Percentiles rank a stretch among this genome's conserved stretches.
Conservation (phyloP, 2,113 vertebrate species). For the Furnarius figulus region DNA sequence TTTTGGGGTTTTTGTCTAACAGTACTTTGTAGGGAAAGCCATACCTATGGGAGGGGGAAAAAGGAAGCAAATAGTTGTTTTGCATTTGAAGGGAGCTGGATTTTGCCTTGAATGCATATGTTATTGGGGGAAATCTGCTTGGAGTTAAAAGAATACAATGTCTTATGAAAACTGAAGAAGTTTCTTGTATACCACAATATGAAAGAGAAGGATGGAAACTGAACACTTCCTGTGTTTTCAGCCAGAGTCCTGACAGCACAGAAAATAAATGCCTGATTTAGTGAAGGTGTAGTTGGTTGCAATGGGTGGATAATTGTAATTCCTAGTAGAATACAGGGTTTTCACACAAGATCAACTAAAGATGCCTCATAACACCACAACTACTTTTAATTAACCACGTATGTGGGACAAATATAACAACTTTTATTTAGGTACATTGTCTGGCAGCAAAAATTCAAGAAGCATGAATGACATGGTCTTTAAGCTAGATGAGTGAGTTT, state of each 20-base stretch:
- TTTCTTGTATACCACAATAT: not conserved
- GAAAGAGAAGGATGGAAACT: not conserved
- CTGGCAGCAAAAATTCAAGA: not conserved
- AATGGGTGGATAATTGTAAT: slow-evolving; percentile 8
- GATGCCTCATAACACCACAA: not conserved
- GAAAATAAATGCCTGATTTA: slow-evolving; percentile 38
- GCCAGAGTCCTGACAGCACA: not conserved
- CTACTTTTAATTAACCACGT: slow-evolving; percentile 37
- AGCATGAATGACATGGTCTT: not conserved
- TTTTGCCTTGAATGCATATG: not conserved
- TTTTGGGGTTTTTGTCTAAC: not conserved
- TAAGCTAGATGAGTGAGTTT: not conserved
- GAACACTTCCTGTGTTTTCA: slow-evolving; percentile 9
- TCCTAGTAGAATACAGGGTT: slow-evolving; percentile 2
- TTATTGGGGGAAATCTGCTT: not conserved
- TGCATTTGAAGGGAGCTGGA: not conserved
- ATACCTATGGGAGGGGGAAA: not conserved
- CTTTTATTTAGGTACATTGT: not conserved
- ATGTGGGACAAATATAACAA: not conserved
- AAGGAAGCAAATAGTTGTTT: not conserved
- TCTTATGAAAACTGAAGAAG: not conserved
- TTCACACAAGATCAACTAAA: slow-evolving; percentile 14
- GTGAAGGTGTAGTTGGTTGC: not conserved
- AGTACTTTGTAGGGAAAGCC: not conserved
- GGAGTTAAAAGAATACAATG: not conserved